These are phyloP conservation scores for Apis florea DNA, from an alignment of 1,140 invertebrate genomes.

Conservation along the genomic window DNA sequence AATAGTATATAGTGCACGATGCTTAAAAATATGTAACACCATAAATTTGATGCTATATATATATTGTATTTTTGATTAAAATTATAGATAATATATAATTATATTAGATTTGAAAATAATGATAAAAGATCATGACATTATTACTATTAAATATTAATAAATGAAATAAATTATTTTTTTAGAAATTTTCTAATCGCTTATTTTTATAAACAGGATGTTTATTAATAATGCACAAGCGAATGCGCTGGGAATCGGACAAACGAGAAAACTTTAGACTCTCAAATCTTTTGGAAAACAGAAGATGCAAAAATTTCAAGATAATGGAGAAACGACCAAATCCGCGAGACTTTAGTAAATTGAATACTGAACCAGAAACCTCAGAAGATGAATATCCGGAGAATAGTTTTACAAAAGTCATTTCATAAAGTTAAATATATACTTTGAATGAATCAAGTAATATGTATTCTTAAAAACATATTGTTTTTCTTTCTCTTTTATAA, in stretches of 20 bases:
- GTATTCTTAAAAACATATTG: not conserved
- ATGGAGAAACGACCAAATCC: conserved; percentile 77
- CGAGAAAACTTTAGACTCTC: conserved; percentile 77
- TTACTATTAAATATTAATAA: not conserved
- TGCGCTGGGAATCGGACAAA: conserved; percentile 73
- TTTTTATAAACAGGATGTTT: conserved; percentile 70
- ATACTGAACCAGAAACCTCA: conserved; percentile 77
- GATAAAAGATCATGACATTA: not conserved
- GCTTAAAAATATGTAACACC: conserved; percentile 10
- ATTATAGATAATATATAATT: too few species aligned
- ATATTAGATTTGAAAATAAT: not conserved
- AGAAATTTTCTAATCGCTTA: conserved; percentile 27
- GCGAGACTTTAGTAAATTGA: conserved; percentile 78
- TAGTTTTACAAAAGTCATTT: conserved; percentile 71
- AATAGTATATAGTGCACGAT: conserved; percentile 30
- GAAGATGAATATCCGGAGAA: conserved; percentile 76
- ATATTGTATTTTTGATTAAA: not conserved
- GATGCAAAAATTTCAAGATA: conserved; percentile 71
- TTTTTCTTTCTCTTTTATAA: not conserved
- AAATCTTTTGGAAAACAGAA: conserved; percentile 70
- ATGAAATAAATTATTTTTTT: not conserved
- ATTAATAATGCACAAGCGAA: conserved; percentile 73
- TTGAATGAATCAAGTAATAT: not conserved
- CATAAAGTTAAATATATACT: conserved; percentile 20
- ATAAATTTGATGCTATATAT: not conserved